Evolutionary conservation across 1,140 invertebrate genomes (phyloP).

Genomic region (Portunus trituberculatus): DNA sequence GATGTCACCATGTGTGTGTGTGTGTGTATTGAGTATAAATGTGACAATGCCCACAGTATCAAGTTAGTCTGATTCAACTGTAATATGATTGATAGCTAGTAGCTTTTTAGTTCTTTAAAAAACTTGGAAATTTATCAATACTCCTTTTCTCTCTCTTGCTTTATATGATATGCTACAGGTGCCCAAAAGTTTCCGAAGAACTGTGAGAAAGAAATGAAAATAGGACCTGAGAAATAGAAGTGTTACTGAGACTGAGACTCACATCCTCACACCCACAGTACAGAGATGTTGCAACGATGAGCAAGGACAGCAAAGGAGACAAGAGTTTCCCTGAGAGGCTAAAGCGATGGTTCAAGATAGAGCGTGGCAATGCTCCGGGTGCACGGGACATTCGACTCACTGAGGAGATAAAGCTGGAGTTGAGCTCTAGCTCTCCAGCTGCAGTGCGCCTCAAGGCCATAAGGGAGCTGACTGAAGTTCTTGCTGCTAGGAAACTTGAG

Average conservation of each 20-base stretch:
- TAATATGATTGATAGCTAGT: too few relatives aligned
- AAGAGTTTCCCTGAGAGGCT: constrained; percentile 68
- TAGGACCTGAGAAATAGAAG: too few relatives aligned
- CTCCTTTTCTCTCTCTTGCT: too few relatives aligned
- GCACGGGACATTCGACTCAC: constrained; percentile 56
- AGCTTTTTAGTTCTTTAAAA: too few relatives aligned
- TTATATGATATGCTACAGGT: too few relatives aligned
- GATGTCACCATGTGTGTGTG: too few relatives aligned
- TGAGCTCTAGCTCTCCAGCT: constrained; percentile 46
- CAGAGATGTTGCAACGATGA: constrained; percentile 55
- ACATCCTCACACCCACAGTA: background rate
- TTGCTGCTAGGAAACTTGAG: constrained; percentile 50
- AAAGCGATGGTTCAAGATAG: constrained; percentile 66
- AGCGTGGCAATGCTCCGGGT: constrained; percentile 63
- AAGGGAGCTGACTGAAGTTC: constrained; percentile 58
- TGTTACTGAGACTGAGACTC: background rate
- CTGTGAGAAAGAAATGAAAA: too few relatives aligned
- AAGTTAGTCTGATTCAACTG: too few relatives aligned
- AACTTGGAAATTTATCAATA: too few relatives aligned
- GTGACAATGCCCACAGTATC: too few relatives aligned
- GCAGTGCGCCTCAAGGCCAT: constrained; percentile 55
- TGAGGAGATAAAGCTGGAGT: constrained; percentile 51
- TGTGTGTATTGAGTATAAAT: too few relatives aligned
- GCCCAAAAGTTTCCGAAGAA: too few relatives aligned
- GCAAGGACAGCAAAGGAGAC: constrained; percentile 60